A percentile compares a stretch with the other conserved stretches of the same genome.
Evolutionary conservation across 2,888 invertebrate species (phyloP).

Genomic region (Amblyjoppa fuscipennis): DNA sequence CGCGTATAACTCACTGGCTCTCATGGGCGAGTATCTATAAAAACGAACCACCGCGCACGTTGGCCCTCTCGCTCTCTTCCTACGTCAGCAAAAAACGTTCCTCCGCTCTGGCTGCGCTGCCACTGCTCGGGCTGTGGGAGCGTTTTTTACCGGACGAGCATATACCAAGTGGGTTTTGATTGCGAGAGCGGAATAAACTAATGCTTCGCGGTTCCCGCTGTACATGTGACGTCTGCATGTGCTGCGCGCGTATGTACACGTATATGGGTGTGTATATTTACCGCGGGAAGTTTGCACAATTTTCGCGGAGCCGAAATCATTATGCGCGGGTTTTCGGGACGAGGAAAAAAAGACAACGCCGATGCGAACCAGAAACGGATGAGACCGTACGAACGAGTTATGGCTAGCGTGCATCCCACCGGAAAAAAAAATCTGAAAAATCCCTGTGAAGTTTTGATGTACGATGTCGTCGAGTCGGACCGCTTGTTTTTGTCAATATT

Average conservation of each 20-base stretch:
- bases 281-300: conserved; percentile 11
- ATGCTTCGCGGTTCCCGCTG: conserved; percentile 45
- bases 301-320: conserved; percentile 13
- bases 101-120: conserved; percentile 46
- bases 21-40: conserved; percentile 38
- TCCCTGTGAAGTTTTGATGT: conserved; percentile 40
- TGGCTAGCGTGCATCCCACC: neutral
- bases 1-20: conserved; percentile 66
- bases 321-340: neutral
- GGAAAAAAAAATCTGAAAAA: conserved; percentile 23
- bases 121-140: conserved; percentile 31
- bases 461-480: conserved; percentile 15
- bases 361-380: conserved; percentile 11
- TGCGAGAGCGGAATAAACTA: conserved; percentile 71
- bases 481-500: conserved; percentile 66
- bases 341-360: conserved; percentile 18
- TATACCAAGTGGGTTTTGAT: conserved; percentile 70
- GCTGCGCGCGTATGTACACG: neutral
- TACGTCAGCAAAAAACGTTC: conserved; percentile 45
- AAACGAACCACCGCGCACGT: conserved; percentile 31
- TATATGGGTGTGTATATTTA: conserved; percentile 1
- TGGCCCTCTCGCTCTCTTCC: conserved; percentile 32
- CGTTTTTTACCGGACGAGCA: conserved; percentile 59
- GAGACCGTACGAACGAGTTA: conserved; percentile 1
- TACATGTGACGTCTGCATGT: conserved; percentile 7